Conservation (phyloP, 1,140 invertebrate species). For the Pseudoatta argentina region DNA sequence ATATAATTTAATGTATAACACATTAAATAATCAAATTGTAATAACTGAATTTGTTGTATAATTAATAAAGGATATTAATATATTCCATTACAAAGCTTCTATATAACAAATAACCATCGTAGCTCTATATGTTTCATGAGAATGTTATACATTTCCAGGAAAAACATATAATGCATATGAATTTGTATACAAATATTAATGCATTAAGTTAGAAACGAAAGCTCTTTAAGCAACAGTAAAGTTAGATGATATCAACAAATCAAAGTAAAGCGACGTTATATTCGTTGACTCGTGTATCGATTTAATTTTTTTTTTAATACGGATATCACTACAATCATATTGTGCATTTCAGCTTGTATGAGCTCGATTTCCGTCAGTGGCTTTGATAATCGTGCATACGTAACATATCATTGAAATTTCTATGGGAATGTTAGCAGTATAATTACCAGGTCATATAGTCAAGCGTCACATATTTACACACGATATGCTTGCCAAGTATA, state of each 20-base stretch:
- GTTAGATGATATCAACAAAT: neutral
- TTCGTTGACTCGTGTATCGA: neutral
- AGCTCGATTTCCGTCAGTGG: conserved; percentile 7
- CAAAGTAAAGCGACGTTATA: neutral
- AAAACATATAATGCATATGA: neutral
- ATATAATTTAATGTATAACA: conserved; percentile 49
- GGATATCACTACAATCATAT: conserved; percentile 19
- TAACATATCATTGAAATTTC: conserved; percentile 53
- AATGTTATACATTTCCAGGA: neutral
- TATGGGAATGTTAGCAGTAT: conserved; percentile 16
- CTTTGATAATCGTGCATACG: conserved; percentile 14
- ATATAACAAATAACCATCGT: neutral
- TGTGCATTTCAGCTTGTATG: conserved; percentile 14
- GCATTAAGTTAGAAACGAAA: neutral
- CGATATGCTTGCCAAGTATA: conserved; percentile 9
- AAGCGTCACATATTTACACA: conserved; percentile 19
- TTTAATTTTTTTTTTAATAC: conserved; percentile 24
- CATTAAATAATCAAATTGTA: conserved; percentile 47
- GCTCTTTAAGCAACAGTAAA: conserved; percentile 29
- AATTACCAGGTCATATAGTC: conserved; percentile 24
- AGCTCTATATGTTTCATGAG: neutral
- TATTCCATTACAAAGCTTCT: neutral
- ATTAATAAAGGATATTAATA: conserved; percentile 46
- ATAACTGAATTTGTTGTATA: conserved; percentile 44
- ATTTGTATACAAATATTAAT: neutral